Evolutionary conservation across 2,888 invertebrate genomes (phyloP).

Genomic region (Morpho helenor): DNA sequence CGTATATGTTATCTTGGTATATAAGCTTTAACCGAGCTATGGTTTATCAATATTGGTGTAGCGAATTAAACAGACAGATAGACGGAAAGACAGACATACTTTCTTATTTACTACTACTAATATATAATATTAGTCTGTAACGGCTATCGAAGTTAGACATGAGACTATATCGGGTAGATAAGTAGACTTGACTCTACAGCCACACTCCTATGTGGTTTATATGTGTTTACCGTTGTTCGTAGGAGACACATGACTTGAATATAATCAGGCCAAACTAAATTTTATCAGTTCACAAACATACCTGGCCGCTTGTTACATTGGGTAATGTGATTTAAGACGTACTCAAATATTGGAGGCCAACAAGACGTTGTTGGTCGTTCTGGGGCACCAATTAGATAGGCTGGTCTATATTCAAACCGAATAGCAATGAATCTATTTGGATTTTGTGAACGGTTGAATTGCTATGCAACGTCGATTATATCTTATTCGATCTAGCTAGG

Average conservation of each 20-base stretch:
- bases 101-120: too few relatives aligned
- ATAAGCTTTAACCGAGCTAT: not conserved
- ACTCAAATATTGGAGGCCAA: conserved; percentile 69
- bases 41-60: not conserved
- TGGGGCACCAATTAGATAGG: conserved; percentile 56
- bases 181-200: too few relatives aligned
- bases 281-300: conserved; percentile 63
- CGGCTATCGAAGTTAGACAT: too few relatives aligned
- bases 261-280: conserved; percentile 62
- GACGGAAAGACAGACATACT: too few relatives aligned
- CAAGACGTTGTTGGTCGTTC: conserved; percentile 45
- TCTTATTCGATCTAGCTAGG: not conserved
- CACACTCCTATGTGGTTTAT: too few relatives aligned
- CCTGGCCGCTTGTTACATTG: conserved; percentile 66
- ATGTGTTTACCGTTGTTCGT: conserved; percentile 48
- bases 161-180: too few relatives aligned
- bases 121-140: too few relatives aligned
- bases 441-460: not conserved
- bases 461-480: not conserved
- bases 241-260: conserved; percentile 65
- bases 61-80: too few relatives aligned
- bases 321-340: conserved; percentile 73
- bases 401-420: conserved; percentile 54
- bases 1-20: not conserved
- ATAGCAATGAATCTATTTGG: conserved; percentile 34